These are phyloP conservation scores for Dioctria linearis DNA, from an alignment of 2,888 invertebrate genomes.

Conservation along the genomic window DNA sequence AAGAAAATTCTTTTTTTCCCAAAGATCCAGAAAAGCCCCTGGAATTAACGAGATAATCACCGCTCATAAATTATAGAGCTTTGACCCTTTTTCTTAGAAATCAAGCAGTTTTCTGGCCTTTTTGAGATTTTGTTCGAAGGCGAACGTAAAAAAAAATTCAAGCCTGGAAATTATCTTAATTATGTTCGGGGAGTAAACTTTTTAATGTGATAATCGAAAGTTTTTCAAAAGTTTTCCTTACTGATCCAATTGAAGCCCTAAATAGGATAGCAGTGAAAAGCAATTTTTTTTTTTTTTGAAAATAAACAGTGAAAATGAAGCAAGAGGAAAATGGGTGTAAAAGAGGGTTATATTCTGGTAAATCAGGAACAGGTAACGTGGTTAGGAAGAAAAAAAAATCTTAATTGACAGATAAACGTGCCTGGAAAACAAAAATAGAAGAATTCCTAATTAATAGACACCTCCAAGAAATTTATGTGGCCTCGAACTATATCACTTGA, in stretches of 20 bases:
- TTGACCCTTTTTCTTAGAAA: slow-evolving; percentile 46
- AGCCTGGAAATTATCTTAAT: slow-evolving; percentile 49
- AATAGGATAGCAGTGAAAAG: slow-evolving; percentile 23
- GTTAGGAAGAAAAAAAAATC: not conserved
- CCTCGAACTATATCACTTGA: too few relatives aligned
- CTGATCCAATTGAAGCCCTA: slow-evolving; percentile 17
- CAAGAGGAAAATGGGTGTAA: slow-evolving; percentile 23
- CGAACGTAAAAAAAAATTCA: slow-evolving; percentile 27
- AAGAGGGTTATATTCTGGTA: slow-evolving; percentile 10
- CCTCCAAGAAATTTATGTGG: slow-evolving; percentile 10
- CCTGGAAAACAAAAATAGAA: slow-evolving; percentile 18
- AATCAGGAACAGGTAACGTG: not conserved
- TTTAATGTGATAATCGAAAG: slow-evolving; percentile 49
- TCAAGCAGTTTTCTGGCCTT: slow-evolving; percentile 41
- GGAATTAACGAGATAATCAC: slow-evolving; percentile 48
- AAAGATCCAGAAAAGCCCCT: slow-evolving; percentile 8
- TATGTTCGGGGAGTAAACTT: slow-evolving; percentile 49
- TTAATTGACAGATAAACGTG: slow-evolving; percentile 38
- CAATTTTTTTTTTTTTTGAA: slow-evolving; percentile 9
- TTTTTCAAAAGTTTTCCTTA: slow-evolving; percentile 30
- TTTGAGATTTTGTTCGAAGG: slow-evolving; percentile 33
- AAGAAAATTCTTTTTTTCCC: not conserved
- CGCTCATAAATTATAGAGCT: slow-evolving; percentile 49
- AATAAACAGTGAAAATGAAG: not conserved
- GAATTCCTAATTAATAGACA: slow-evolving; percentile 35